Base-by-base conservation (phyloP, 2,113 vertebrate species). In the Ptilonorhynchus violaceus region DNA sequence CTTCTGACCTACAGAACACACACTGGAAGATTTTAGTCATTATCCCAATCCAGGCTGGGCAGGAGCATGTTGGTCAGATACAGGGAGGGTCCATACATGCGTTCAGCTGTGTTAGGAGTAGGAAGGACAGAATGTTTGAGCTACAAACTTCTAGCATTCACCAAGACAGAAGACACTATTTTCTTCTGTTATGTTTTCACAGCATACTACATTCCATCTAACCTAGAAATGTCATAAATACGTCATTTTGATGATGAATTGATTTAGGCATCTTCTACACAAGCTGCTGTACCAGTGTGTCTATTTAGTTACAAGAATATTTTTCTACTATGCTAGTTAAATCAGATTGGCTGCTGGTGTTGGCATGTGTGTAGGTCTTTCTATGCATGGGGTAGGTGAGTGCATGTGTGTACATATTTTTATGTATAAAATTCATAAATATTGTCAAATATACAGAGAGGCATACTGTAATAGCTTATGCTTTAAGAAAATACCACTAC, bases 171-270 rank as follows among this genome's bases (percentile, higher is more conserved):
- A 72, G 74, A 10, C 23, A 67, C 0, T 46, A 39, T 66, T 89
- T 84, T 82, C 46, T 84, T 77, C 46, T 88, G n/a, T 68, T 80
- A 31, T 49, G 31, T 63, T 91, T 95, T 74, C 55, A 39, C 56
- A 81, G 83, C 56, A 52, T 67, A 39, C 59, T 63, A 42, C 19
- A 42, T 95, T 88, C 58, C 39, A 44, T 75, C 64, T 93, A 95
- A 87, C 86, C 89, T 93, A 87, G 73, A 95, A 95, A 80, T 96
- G 73, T 84, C 89, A 92, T 41, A 86, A 95, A 78, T 63, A 78
- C 27, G 74, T 88, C 7, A 77, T 93, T 95, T 59, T 55, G 69
- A 63, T 96, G 73, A 89, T 86, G 35, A 91, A 95, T 77, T 80
- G 66, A 86, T 92, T 68, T 55, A 5, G 13, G 59, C 10, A 5